These are phyloP conservation scores for Clinocottus analis DNA, from an alignment of 2,113 vertebrate species.

Conservation along the genomic window DNA sequence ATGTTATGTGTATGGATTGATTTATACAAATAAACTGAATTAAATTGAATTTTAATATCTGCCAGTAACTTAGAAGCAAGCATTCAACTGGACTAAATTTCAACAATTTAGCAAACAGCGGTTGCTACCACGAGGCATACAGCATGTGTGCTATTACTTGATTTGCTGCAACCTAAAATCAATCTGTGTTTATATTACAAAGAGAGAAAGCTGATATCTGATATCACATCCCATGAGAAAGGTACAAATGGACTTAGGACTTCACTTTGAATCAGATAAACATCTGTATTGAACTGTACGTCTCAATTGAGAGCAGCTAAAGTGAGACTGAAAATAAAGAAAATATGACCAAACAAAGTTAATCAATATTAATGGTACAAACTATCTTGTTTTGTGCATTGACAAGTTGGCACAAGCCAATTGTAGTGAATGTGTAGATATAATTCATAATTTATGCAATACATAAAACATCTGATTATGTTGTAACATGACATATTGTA, in stretches of 20 bases:
- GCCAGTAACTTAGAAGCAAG: neutral
- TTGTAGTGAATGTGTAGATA: conserved; percentile 39
- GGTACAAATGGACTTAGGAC: neutral
- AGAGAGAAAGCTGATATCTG: neutral
- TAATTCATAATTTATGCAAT: conserved; percentile 43
- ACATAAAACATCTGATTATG: conserved; percentile 54
- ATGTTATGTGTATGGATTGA: too few species aligned
- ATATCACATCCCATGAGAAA: neutral
- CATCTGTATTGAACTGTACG: conserved; percentile 10
- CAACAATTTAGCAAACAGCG: neutral
- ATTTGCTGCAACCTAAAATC: neutral
- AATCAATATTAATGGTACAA: conserved; percentile 36
- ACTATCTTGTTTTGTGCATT: conserved; percentile 23
- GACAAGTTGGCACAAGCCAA: conserved; percentile 29
- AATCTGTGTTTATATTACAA: neutral
- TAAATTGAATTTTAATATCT: too few species aligned
- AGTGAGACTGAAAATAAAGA: conserved; percentile 13
- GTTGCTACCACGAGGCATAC: neutral
- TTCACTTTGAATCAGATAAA: conserved; percentile 21
- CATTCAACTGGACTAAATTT: neutral
- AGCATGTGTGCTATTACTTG: neutral
- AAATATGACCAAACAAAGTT: conserved; percentile 25
- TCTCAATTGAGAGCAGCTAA: neutral
- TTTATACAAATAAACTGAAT: too few species aligned
- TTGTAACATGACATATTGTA: conserved; percentile 37